Percentiles rank a stretch among this genome's conserved stretches.
phyloP scores from a whole-genome alignment of 2,113 vertebrate genomes.

The Hippocampus zosterae region DNA sequence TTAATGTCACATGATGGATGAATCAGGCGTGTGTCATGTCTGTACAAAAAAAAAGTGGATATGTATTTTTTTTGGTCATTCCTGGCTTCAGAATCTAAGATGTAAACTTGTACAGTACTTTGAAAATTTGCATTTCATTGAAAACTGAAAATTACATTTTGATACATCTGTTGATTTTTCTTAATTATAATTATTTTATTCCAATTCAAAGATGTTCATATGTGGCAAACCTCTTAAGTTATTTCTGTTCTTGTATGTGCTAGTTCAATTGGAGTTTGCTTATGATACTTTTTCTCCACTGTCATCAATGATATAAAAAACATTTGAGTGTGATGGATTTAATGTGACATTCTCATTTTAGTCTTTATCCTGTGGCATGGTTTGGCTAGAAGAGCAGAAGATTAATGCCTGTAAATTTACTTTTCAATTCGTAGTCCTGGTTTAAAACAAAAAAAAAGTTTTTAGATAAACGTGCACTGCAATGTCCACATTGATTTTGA shows the following conservation, averaged over 20 bases:
- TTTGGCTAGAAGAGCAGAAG: slow-evolving; percentile 76
- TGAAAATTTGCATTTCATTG: slow-evolving; percentile 68
- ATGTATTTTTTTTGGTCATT: slow-evolving; percentile 21
- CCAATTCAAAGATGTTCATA: slow-evolving; percentile 64
- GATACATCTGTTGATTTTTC: slow-evolving; percentile 67
- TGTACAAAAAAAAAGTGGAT: slow-evolving; percentile 35
- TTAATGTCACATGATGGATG: slow-evolving; percentile 23
- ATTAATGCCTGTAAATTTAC: slow-evolving; percentile 73
- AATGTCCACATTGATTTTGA: slow-evolving; percentile 88
- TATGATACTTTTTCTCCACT: slow-evolving; percentile 58
- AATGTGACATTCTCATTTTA: slow-evolving; percentile 67
- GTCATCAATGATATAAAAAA: slow-evolving; percentile 66
- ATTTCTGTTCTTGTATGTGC: slow-evolving; percentile 79
- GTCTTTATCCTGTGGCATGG: slow-evolving; percentile 88
- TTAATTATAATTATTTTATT: slow-evolving; percentile 44
- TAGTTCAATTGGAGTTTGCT: slow-evolving; percentile 81
- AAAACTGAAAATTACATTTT: slow-evolving; percentile 70
- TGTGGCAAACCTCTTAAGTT: slow-evolving; percentile 63
- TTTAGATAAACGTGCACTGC: slow-evolving; percentile 95
- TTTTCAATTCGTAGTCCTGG: slow-evolving; percentile 81
- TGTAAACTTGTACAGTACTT: slow-evolving; percentile 96
- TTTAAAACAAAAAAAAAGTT: slow-evolving; percentile 69
- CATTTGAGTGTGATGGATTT: slow-evolving; percentile 81
- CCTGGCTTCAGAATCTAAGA: slow-evolving; percentile 73
- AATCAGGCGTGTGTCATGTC: slow-evolving; percentile 38